Base-by-base conservation (phyloP, 1,140 invertebrate genomes). In the Apis dorsata region DNA sequence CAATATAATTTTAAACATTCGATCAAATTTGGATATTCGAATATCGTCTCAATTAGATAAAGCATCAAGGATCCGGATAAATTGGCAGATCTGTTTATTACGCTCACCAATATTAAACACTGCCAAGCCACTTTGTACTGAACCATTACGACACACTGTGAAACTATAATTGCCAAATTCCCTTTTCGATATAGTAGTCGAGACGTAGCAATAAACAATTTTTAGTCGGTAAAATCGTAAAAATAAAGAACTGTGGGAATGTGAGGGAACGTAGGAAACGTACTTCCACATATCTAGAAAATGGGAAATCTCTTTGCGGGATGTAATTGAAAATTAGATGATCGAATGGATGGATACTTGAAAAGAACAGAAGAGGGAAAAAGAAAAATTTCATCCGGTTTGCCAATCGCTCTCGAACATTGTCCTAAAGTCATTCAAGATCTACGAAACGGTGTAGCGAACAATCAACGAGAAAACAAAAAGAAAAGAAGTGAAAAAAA, bases 31-130 rank as follows among this genome's bases (percentile, higher is more conserved):
- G 78, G 60, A 80, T 66, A 77, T 82, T 81, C 63, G 65, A 77
- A 34, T 53, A 68, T 60, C n/a, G 15, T n/a, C 19, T 28, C 13
- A 19, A 44, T 24, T 13, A 34, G 8, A 44, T 13, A 2, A 5
- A 44, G n/a, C 13, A 34, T 24, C 51, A 19, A 59, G 17, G 44
- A 65, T 57, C 59, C 66, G 34, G 75, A 79, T 24, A 72, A 63
- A 71, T 59, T 44, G 66, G 68, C 81, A 72, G 60, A 21, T 75
- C n/a, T 65, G 24, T 71, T 75, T 28, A 63, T 65, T 51, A 71
- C 34, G 76, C 66, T 87, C 77, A 79, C 70, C 66, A 65, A 87
- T 74, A 73, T 87, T 73, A 73, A 87, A 80, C 86, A 88, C 86
- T 87, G 86, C 83, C 85, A 83, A 84, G 53, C 69, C 70, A 79